A percentile compares a stretch with the other conserved stretches of the same genome.
Evolutionary conservation across 2,113 vertebrate species (phyloP).

Genomic region (Heliornis fulica): DNA sequence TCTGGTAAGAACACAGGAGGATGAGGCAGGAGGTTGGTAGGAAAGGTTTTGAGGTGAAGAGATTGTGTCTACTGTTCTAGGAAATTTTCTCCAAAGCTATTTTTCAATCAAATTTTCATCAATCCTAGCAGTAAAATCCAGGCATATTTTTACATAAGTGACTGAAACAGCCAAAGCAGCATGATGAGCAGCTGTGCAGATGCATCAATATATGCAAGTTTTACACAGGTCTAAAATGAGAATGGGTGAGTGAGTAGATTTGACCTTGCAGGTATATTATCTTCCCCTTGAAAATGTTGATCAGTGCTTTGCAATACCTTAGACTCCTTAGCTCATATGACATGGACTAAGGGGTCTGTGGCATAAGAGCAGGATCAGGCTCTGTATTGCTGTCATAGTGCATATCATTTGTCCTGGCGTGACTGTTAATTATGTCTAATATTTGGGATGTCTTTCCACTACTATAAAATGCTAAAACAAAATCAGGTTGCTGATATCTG

Average conservation of each 20-base stretch:
- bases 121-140: background rate
- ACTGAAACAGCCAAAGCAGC: background rate
- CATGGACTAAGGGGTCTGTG: background rate
- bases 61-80: background rate
- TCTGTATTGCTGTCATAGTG: background rate
- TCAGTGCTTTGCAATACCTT: background rate
- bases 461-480: background rate
- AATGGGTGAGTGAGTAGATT: accelerated
- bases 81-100: background rate
- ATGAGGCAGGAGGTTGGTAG: background rate
- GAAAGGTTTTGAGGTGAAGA: background rate
- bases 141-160: background rate
- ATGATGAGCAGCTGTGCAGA: background rate
- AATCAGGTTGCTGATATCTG: background rate
- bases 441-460: background rate
- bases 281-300: background rate
- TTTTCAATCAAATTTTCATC: background rate
- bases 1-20: background rate
- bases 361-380: background rate
- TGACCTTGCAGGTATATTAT: background rate
- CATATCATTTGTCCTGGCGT: background rate
- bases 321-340: background rate
- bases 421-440: background rate
- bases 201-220: background rate
- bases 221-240: background rate